phyloP scores from a whole-genome alignment of 2,888 invertebrate genomes.

The Apamea crenata region DNA sequence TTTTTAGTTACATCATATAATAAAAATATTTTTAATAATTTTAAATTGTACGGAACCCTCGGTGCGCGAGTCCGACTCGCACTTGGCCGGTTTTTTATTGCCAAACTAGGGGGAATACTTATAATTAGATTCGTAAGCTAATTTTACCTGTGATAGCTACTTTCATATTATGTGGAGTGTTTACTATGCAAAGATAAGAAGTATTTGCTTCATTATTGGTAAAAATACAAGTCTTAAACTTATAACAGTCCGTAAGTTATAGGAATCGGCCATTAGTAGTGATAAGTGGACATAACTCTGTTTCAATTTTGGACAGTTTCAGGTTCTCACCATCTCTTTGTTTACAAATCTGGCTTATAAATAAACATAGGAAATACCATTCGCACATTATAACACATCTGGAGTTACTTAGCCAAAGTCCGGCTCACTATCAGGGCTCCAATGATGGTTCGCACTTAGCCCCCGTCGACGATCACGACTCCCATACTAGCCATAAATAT shows the following conservation, averaged over 20 bases:
- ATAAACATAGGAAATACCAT: slow-evolving; percentile 38
- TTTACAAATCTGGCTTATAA: background rate
- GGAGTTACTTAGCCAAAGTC: slow-evolving; percentile 64
- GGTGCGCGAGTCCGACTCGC: too few relatives aligned
- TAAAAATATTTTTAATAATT: too few relatives aligned
- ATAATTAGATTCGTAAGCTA: too few relatives aligned
- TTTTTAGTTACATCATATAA: too few relatives aligned
- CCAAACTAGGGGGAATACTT: background rate
- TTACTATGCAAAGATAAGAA: background rate
- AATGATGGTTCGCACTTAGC: slow-evolving; percentile 73
- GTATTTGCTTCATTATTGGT: too few relatives aligned
- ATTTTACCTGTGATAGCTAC: background rate
- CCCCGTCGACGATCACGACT: slow-evolving; percentile 75
- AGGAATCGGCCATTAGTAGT: background rate
- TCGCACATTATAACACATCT: slow-evolving; percentile 49
- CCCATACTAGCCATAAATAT: slow-evolving; percentile 73
- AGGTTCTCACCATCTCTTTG: background rate
- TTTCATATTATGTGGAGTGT: background rate
- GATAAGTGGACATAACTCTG: background rate
- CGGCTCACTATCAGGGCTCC: slow-evolving; percentile 59
- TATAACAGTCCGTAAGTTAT: too few relatives aligned
- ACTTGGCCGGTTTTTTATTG: too few relatives aligned
- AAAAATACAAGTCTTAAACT: background rate
- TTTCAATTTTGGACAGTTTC: background rate
- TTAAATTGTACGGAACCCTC: too few relatives aligned